Evolutionary conservation across 2,888 invertebrate species (phyloP).

Genomic region (Lochmaea crataegi): DNA sequence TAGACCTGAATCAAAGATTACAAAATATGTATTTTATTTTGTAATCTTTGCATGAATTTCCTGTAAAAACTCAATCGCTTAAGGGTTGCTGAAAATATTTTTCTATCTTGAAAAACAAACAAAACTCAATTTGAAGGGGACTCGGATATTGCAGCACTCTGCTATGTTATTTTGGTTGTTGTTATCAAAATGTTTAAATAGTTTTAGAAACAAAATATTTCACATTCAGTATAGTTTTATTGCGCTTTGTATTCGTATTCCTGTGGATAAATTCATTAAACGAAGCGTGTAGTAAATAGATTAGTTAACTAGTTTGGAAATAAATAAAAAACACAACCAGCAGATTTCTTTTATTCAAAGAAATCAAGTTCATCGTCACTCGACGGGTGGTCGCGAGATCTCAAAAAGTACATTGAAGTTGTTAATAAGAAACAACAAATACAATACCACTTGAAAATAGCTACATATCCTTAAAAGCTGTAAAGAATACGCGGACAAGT

Average conservation of each 20-base stretch:
- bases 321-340: background rate
- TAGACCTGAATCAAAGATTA: no score
- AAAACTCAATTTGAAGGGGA: no score
- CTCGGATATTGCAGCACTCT: no score
- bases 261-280: background rate
- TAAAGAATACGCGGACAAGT: slow-evolving; percentile 24
- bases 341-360: slow-evolving; percentile 9
- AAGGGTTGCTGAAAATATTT: no score
- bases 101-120: no score
- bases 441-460: slow-evolving; percentile 25
- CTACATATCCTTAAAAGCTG: slow-evolving; percentile 35
- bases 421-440: slow-evolving; percentile 20
- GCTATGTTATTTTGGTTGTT: no score
- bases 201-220: no score
- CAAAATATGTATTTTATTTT: no score
- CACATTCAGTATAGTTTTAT: background rate
- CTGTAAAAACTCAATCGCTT: no score
- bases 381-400: slow-evolving; percentile 17
- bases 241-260: background rate
- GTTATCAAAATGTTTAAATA: no score
- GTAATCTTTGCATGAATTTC: no score
- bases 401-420: slow-evolving; percentile 12
- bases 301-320: background rate
- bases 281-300: background rate
- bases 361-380: slow-evolving; percentile 20